These are phyloP conservation scores for Nasua narica DNA, from an alignment of 2,797 vertebrate genomes.

Conservation along the genomic window DNA sequence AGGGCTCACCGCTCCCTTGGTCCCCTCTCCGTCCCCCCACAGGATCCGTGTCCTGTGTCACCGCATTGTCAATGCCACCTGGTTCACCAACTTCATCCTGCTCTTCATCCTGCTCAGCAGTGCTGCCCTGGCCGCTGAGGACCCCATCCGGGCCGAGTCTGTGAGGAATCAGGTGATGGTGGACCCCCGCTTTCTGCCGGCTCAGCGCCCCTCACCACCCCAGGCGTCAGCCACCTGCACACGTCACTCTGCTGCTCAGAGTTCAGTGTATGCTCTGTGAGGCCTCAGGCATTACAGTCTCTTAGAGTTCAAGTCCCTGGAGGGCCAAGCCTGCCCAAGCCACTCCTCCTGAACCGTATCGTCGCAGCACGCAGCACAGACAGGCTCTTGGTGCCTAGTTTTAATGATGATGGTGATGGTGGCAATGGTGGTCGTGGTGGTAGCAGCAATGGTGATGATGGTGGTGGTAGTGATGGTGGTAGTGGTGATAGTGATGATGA, in stretches of 20 bases:
- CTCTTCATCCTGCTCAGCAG: conserved; percentile 98
- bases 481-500: neutral
- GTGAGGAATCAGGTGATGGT: conserved; percentile 91
- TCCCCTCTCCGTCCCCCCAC: neutral
- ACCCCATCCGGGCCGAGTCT: conserved; percentile 94
- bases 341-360: neutral
- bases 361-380: fast-evolving
- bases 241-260: neutral
- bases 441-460: neutral
- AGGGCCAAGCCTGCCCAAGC: fast-evolving
- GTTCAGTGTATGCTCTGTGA: fast-evolving
- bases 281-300: neutral
- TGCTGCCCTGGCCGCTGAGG: conserved; percentile 96
- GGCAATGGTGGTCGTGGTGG: too few relatives aligned
- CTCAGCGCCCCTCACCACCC: fast-evolving
- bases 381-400: neutral
- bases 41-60: conserved; percentile 96
- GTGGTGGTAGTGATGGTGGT: fast-evolving
- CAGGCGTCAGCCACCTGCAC: fast-evolving
- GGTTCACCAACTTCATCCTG: conserved; percentile 98
- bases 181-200: fast-evolving
- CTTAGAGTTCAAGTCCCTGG: neutral
- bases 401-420: neutral
- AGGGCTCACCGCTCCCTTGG: neutral
- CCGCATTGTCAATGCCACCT: conserved; percentile 94